phyloP scores from a whole-genome alignment of 2,113 vertebrate genomes.

The Heterotis niloticus region DNA sequence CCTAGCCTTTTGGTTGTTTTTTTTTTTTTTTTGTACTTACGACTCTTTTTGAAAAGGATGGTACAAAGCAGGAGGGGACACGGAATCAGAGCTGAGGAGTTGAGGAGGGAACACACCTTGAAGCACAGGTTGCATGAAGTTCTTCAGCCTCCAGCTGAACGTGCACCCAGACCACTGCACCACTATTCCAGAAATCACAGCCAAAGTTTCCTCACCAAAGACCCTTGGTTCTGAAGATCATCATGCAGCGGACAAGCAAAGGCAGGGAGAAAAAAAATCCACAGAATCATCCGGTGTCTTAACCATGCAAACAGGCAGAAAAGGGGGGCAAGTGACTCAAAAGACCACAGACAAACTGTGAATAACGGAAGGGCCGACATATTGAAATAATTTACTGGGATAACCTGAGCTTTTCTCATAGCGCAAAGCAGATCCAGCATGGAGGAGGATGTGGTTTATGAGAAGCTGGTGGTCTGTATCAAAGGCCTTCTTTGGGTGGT shows the following conservation, averaged over 20 bases:
- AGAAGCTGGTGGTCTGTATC: constrained; percentile 25
- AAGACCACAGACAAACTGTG: constrained; percentile 42
- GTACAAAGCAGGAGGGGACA: neutral
- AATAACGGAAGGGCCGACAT: constrained; percentile 52
- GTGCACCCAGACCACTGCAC: too few species aligned
- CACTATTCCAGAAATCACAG: too few species aligned
- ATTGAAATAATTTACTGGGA: constrained; percentile 43
- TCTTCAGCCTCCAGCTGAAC: too few species aligned
- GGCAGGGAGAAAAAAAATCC: neutral
- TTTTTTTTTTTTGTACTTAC: too few species aligned
- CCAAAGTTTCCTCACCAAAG: too few species aligned
- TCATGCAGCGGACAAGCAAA: neutral
- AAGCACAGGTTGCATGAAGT: neutral
- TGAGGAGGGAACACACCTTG: neutral
- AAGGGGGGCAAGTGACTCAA: constrained; percentile 44
- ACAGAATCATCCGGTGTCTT: neutral
- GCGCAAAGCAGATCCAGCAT: too few species aligned
- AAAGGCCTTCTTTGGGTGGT: too few species aligned
- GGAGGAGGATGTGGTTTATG: too few species aligned
- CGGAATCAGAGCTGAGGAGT: neutral
- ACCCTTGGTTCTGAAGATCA: neutral
- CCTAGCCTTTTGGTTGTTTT: too few species aligned
- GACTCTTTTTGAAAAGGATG: too few species aligned
- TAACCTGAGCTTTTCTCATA: constrained; percentile 35
- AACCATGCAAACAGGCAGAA: neutral